These are phyloP conservation scores for Ormia ochracea DNA, from an alignment of 2,888 invertebrate genomes.

Conservation along the genomic window DNA sequence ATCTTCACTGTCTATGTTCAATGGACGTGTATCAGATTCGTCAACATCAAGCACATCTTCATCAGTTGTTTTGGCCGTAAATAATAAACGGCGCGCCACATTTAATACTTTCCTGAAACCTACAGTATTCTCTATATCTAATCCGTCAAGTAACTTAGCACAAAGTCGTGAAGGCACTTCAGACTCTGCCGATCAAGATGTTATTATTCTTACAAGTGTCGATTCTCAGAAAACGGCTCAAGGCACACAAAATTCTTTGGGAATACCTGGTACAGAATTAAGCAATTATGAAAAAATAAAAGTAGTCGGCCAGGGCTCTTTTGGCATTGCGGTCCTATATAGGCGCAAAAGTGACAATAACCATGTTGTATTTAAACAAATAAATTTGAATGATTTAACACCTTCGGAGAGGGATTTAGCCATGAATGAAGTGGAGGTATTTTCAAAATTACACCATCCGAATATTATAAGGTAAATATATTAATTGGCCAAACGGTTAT, in stretches of 20 bases:
- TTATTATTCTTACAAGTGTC: constrained; percentile 11
- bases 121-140: constrained; percentile 70
- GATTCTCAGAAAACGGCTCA: constrained; percentile 36
- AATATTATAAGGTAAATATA: constrained; percentile 81
- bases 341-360: constrained; percentile 81
- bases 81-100: constrained; percentile 63
- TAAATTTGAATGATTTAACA: constrained; percentile 83
- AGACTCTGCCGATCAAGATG: constrained; percentile 33
- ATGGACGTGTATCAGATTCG: constrained; percentile 72
- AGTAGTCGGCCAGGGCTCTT: constrained; percentile 79
- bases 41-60: constrained; percentile 70
- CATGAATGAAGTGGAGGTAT: constrained; percentile 83
- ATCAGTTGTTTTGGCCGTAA: constrained; percentile 59
- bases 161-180: constrained; percentile 9
- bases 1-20: constrained; percentile 74
- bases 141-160: constrained; percentile 55
- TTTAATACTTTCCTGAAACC: constrained; percentile 63
- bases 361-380: constrained; percentile 85
- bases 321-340: constrained; percentile 84
- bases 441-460: constrained; percentile 84
- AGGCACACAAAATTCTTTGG: constrained; percentile 54
- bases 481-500: background rate
- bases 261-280: constrained; percentile 70
- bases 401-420: constrained; percentile 82
- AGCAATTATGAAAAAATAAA: constrained; percentile 74